phyloP scores from a whole-genome alignment of 2,113 vertebrate genomes.

The Petaurus breviceps region DNA sequence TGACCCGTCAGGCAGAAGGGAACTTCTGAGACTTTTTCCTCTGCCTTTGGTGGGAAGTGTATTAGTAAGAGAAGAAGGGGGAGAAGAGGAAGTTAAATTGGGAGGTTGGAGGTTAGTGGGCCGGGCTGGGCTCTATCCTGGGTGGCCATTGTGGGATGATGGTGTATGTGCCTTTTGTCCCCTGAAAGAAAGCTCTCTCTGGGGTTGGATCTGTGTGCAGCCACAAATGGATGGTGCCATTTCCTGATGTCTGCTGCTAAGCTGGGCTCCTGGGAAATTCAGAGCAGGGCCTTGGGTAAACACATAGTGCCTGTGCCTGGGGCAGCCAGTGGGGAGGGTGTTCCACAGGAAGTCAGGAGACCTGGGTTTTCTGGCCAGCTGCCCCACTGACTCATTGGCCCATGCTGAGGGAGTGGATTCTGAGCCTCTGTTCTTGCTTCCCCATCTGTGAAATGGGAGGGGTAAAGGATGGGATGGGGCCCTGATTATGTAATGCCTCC shows the following conservation, averaged over 20 bases:
- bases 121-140: conserved; percentile 11
- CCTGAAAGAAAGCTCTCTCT: conserved; percentile 27
- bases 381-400: conserved; percentile 6
- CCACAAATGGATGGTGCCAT: conserved; percentile 17
- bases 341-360: conserved; percentile 25
- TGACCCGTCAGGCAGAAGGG: conserved; percentile 65
- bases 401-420: conserved; percentile 4
- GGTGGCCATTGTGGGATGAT: conserved; percentile 22
- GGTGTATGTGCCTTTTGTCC: conserved; percentile 36
- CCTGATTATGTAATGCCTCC: background rate
- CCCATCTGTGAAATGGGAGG: conserved; percentile 55
- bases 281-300: conserved; percentile 17
- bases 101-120: conserved; percentile 35
- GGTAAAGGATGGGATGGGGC: background rate
- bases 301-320: background rate
- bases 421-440: conserved; percentile 36
- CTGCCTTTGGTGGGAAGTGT: conserved; percentile 63
- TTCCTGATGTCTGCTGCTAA: conserved; percentile 12
- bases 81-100: conserved; percentile 56
- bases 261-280: conserved; percentile 49
- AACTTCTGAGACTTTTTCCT: conserved; percentile 63
- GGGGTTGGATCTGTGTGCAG: background rate
- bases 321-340: background rate
- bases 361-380: background rate
- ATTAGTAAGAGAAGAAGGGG: conserved; percentile 57